Evolutionary conservation across 2,888 invertebrate genomes (phyloP).

Genomic region (Parelbella ahira): DNA sequence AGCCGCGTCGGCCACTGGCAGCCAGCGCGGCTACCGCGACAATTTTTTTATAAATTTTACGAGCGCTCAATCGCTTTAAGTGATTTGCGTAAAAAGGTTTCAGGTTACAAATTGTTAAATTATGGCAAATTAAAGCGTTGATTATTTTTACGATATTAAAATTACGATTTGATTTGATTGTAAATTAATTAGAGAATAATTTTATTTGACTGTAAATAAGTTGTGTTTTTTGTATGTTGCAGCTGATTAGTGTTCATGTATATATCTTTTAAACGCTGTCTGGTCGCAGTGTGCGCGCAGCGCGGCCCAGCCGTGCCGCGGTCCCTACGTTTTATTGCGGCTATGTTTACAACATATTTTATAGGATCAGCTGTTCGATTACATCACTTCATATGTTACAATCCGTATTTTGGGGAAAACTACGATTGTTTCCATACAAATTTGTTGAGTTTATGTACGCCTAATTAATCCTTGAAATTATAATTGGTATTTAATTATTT

Average conservation of each 20-base stretch:
- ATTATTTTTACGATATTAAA: constrained; percentile 12
- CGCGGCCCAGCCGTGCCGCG: constrained; percentile 31
- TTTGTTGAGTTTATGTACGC: no score
- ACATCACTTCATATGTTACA: constrained; percentile 52
- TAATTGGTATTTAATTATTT: no score
- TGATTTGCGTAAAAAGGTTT: constrained; percentile 6
- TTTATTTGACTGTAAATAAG: no score
- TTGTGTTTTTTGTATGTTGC: no score
- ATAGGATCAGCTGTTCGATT: constrained; percentile 69
- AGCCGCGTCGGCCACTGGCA: constrained; percentile 33
- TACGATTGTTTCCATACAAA: no score
- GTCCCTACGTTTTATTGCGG: constrained; percentile 54
- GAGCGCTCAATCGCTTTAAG: constrained; percentile 20
- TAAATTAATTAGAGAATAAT: no score
- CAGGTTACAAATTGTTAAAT: no score
- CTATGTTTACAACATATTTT: constrained; percentile 59
- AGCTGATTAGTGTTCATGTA: no score
- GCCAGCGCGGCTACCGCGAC: constrained; percentile 19
- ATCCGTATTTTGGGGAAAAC: constrained; percentile 40
- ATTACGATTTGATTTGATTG: no score
- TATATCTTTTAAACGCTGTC: no score
- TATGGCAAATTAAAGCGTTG: constrained; percentile 1
- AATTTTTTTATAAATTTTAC: constrained; percentile 35
- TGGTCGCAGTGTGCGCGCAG: constrained; percentile 33
- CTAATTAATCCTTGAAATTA: no score